A percentile compares a stretch with the other conserved stretches of the same genome.
phyloP scores from a whole-genome alignment of 92 coral and sea anemone genomes.

The Scolanthus callimorphus region DNA sequence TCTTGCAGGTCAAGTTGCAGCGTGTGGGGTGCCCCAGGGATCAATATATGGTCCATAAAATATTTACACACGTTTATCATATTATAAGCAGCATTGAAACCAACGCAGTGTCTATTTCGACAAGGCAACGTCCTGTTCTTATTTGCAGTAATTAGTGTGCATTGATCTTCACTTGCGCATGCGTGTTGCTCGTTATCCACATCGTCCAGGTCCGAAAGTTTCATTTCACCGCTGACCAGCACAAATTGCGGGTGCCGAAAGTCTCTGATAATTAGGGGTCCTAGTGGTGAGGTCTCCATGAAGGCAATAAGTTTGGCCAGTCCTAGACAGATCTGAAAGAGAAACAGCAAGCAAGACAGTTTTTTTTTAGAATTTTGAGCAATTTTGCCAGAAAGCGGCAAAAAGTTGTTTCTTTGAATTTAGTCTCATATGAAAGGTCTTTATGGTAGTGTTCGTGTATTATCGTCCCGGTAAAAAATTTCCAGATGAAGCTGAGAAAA shows the following conservation, averaged over 20 bases:
- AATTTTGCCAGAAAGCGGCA: too few relatives aligned
- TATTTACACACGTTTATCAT: slow-evolving; percentile 42
- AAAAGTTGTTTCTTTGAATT: too few relatives aligned
- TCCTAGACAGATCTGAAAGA: slow-evolving; percentile 73
- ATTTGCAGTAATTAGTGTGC: slow-evolving; percentile 61
- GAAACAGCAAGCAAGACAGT: too few relatives aligned
- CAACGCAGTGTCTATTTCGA: slow-evolving; percentile 47
- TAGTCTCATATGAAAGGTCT: too few relatives aligned
- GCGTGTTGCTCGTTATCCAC: slow-evolving; percentile 82
- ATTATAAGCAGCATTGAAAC: slow-evolving; percentile 61
- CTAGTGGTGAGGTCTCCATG: slow-evolving; percentile 76
- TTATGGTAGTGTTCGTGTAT: too few relatives aligned
- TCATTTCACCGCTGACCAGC: slow-evolving; percentile 78
- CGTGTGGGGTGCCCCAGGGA: slow-evolving; percentile 75
- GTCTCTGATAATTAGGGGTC: slow-evolving; percentile 86
- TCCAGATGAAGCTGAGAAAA: too few relatives aligned
- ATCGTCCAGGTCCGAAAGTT: slow-evolving; percentile 87
- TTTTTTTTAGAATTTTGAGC: too few relatives aligned
- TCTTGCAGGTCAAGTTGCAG: slow-evolving; percentile 37
- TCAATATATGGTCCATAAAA: slow-evolving; percentile 64
- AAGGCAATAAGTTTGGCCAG: slow-evolving; percentile 66
- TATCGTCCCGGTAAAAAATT: too few relatives aligned
- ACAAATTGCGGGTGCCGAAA: slow-evolving; percentile 86
- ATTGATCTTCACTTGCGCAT: slow-evolving; percentile 51
- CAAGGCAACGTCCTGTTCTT: slow-evolving; percentile 67